Evolutionary conservation across 2,113 vertebrate species (phyloP).

Genomic region (Sapayoa aenigma): DNA sequence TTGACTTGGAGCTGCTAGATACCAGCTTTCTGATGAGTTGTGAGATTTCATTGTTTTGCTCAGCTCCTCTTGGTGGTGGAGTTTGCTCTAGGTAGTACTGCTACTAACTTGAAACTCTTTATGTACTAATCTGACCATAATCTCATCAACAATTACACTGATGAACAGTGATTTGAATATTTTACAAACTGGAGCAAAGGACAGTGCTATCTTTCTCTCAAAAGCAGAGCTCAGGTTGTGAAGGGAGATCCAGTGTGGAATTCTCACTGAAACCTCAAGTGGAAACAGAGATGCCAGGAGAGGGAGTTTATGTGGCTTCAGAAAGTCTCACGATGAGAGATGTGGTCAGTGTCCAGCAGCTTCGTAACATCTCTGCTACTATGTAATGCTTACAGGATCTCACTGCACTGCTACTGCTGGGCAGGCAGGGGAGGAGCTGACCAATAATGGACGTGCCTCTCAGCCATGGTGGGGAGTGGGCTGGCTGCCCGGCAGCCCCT

Average conservation of each 20-base stretch:
- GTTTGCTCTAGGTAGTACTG: neutral
- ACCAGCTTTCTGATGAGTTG: neutral
- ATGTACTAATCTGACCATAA: neutral
- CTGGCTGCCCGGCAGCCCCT: neutral
- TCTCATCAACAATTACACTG: neutral
- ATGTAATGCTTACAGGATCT: neutral
- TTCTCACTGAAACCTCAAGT: neutral
- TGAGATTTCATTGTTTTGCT: neutral
- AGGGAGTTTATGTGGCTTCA: neutral
- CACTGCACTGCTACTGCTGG: neutral
- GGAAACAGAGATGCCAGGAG: neutral
- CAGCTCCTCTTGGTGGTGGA: neutral
- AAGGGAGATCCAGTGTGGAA: neutral
- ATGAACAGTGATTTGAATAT: neutral
- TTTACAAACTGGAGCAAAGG: neutral
- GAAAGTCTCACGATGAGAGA: neutral
- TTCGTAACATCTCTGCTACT: neutral
- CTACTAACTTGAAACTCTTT: neutral
- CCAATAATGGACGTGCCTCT: accelerated
- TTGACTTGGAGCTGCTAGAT: neutral
- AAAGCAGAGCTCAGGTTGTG: neutral
- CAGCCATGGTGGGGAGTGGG: neutral
- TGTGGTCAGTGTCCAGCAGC: neutral
- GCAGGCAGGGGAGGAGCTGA: neutral
- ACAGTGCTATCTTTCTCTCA: neutral